A percentile compares a stretch with the other conserved stretches of the same genome.
These are phyloP conservation scores for Mesitornis unicolor DNA, from an alignment of 2,113 vertebrate genomes.

Conservation along the genomic window DNA sequence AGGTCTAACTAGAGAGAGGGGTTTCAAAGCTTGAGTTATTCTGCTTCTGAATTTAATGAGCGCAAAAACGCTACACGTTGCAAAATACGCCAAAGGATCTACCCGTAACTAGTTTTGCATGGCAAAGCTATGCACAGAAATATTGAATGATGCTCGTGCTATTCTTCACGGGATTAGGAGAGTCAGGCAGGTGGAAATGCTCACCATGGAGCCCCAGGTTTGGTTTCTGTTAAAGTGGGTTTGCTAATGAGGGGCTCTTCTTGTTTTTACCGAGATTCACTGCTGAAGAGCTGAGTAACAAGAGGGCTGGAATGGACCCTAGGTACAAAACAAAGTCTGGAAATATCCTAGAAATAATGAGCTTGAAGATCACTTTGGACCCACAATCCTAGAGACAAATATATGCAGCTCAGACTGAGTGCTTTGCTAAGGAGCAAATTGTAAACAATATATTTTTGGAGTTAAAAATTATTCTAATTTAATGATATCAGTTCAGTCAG, in stretches of 20 bases:
- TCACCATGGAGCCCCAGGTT: not conserved
- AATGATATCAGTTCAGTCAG: constrained; percentile 43
- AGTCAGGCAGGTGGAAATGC: not conserved
- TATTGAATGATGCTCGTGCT: not conserved
- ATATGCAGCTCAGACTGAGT: not conserved
- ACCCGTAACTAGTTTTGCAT: not conserved
- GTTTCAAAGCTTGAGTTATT: not conserved
- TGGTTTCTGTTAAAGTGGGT: not conserved
- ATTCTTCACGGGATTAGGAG: not conserved
- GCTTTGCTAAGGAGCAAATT: not conserved
- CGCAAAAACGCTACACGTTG: not conserved
- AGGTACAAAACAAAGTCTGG: not conserved
- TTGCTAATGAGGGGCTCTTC: not conserved
- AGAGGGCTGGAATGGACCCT: not conserved
- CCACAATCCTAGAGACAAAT: not conserved
- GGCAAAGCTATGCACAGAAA: not conserved
- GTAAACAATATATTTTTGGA: constrained; percentile 44
- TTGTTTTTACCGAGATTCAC: not conserved
- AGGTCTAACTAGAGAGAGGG: not conserved
- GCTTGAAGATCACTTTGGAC: not conserved
- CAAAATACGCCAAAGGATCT: not conserved
- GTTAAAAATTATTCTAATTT: constrained; percentile 51
- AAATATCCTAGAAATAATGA: not conserved
- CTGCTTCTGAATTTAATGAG: not conserved
- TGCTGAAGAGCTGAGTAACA: not conserved